Percentiles rank a stretch among this genome's conserved stretches.
Conservation (phyloP, 2,113 vertebrate species). For the Melospiza melodia region DNA sequence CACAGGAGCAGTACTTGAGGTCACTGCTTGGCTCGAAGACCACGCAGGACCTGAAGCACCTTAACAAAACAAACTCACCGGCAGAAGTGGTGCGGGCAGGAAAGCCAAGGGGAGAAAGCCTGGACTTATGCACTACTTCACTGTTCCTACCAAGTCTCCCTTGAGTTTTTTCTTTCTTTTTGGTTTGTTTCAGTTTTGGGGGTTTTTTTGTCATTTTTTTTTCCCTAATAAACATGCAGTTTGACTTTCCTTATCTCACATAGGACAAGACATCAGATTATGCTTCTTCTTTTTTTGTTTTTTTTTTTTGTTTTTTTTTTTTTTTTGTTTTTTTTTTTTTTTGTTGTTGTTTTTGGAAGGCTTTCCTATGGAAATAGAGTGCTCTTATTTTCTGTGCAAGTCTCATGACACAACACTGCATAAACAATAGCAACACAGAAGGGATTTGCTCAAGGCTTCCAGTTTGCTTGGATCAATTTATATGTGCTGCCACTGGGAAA, state of each 20-base stretch:
- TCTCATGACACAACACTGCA: constrained; percentile 33
- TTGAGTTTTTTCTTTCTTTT: constrained; percentile 52
- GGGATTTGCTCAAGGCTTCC: constrained; percentile 47
- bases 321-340: neutral
- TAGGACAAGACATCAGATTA: constrained; percentile 67
- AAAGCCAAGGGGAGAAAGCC: constrained; percentile 38
- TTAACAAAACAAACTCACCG: constrained; percentile 68
- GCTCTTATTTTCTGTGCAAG: constrained; percentile 65
- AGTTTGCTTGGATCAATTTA: constrained; percentile 16
- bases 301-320: neutral
- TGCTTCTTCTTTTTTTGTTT: neutral
- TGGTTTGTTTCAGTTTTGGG: constrained; percentile 65
- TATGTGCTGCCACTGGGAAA: constrained; percentile 18
- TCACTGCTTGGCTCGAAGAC: constrained; percentile 40
- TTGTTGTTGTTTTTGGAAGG: neutral
- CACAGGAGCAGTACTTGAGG: constrained; percentile 44
- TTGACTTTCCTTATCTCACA: constrained; percentile 73
- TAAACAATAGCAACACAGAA: constrained; percentile 47
- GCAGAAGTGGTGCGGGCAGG: constrained; percentile 64
- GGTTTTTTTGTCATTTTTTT: neutral
- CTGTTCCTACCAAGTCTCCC: constrained; percentile 52
- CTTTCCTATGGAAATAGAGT: constrained; percentile 79
- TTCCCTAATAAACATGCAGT: constrained; percentile 71
- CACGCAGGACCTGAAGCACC: constrained; percentile 70
- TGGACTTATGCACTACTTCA: constrained; percentile 51